Conservation (phyloP, 2,797 vertebrate species). For the Cyprinodon diabolis region DNA sequence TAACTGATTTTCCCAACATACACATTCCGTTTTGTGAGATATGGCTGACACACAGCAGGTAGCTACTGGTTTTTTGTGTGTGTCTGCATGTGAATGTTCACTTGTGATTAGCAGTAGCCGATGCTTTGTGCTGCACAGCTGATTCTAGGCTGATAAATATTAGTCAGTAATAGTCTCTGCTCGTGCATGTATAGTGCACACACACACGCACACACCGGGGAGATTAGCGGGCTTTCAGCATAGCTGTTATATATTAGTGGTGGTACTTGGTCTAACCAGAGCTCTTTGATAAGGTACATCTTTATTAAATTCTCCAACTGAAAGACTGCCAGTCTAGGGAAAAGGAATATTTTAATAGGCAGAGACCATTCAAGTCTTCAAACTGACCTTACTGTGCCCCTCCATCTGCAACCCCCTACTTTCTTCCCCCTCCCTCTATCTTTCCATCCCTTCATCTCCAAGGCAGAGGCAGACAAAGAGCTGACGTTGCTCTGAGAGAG, state of each 20-base stretch:
- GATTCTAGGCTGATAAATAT: constrained; percentile 85
- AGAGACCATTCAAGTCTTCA: constrained; percentile 86
- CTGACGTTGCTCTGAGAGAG: constrained; percentile 55
- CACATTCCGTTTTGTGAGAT: constrained; percentile 48
- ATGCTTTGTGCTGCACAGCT: constrained; percentile 84
- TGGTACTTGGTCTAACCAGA: constrained; percentile 91
- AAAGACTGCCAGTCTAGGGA: constrained; percentile 86
- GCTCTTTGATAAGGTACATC: constrained; percentile 94
- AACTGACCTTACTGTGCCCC: constrained; percentile 71
- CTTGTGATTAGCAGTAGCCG: constrained; percentile 51
- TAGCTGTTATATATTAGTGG: constrained; percentile 90
- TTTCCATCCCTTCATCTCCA: constrained; percentile 68
- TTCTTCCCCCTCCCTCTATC: constrained; percentile 53
- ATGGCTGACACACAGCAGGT: constrained; percentile 30
- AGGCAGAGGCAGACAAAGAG: constrained; percentile 73
- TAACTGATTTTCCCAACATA: constrained; percentile 31
- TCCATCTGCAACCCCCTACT: constrained; percentile 73
- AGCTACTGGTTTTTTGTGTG: constrained; percentile 38
- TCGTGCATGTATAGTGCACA: constrained; percentile 20
- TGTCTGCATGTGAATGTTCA: constrained; percentile 61
- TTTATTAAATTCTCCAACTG: constrained; percentile 96
- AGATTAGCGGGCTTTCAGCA: constrained; percentile 91
- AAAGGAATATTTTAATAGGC: constrained; percentile 91
- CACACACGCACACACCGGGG: constrained; percentile 35
- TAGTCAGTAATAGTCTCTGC: constrained; percentile 81